Evolutionary conservation across 2,888 invertebrate genomes (phyloP), one percentile per base, ranked within the genome.

Genomic region (Drosophila anceps): DNA sequence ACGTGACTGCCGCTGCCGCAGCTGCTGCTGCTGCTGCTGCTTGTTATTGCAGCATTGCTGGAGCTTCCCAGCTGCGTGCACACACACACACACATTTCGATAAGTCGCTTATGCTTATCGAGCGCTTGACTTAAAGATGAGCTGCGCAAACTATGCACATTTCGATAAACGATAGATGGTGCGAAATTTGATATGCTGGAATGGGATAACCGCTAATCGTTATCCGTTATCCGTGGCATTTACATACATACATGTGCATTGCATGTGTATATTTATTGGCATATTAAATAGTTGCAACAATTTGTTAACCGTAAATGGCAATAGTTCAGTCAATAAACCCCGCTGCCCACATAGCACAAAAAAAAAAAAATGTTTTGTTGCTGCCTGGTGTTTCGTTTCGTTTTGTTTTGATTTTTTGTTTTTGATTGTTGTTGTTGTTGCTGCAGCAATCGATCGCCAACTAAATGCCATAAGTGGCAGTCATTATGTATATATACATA

Each of bases 271-370:
- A 44, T 15, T 65, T 68, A 54, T 54, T 69, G 66, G 66, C 50
- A 69, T 81, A 65, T 50, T 20, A 50, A 50, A 77, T 72, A 70
- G 71, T 76, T 88, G 81, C 83, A 83, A 74, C 79, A 84, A 73
- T 81, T 82, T 72, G 73, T 48, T 84, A 33, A 59, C 85, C 85
- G 76, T 86, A 86, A 81, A 88, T 81, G 88, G 88, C 57, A 29
- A 59, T 41, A 73, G 39, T 37, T 18, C 69, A 83, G 88, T 85
- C 85, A 85, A 88, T 84, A 88, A 83, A 81, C 82, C 71, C 69
- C 71, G 72, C 71, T 55, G 67, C 85, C 88, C 73, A 79, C 76
- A 79, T 70, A 66, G 27, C 46, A 53, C 35, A 24, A 33, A 60
- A 46, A 24, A 24, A 24, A 3, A 24, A 24, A 50, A 58, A 50